phyloP scores from a whole-genome alignment of 2,888 invertebrate species.

The Protodeltote pygarga region DNA sequence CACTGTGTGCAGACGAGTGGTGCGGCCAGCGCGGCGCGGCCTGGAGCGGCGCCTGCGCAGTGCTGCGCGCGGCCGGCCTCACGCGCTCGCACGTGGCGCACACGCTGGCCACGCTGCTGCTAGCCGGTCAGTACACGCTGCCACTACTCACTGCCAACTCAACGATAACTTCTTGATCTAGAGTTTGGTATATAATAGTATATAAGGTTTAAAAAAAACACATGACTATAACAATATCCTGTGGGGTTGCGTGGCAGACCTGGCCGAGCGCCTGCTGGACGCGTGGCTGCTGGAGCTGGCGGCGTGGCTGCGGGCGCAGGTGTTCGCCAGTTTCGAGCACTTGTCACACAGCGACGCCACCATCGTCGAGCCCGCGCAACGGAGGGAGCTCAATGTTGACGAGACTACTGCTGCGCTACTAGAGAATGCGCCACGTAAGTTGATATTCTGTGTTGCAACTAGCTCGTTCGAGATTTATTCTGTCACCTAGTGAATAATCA shows the following conservation, averaged over 20 bases:
- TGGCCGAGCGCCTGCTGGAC: conserved; percentile 68
- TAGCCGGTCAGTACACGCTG: conserved; percentile 64
- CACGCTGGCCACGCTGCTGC: conserved; percentile 63
- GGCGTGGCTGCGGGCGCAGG: conserved; percentile 64
- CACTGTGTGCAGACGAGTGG: conserved; percentile 70
- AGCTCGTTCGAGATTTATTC: not conserved
- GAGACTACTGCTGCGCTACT: conserved; percentile 64
- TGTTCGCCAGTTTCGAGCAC: conserved; percentile 68
- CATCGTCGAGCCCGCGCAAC: conserved; percentile 16
- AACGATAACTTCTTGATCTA: not conserved
- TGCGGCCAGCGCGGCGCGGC: conserved; percentile 48
- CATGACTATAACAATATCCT: not conserved
- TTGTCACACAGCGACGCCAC: conserved; percentile 46
- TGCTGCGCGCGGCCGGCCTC: conserved; percentile 52
- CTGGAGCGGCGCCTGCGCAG: conserved; percentile 54
- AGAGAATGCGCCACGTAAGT: conserved; percentile 62
- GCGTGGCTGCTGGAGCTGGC: conserved; percentile 65
- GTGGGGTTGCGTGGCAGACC: conserved; percentile 54
- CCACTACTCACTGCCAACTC: no score
- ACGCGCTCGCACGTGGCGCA: conserved; percentile 61
- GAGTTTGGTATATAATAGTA: no score
- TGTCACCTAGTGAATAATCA: no score
- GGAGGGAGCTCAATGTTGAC: conserved; percentile 52
- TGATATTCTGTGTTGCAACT: not conserved
- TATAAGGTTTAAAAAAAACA: no score